These are phyloP conservation scores for Ceratina calcarata DNA, from an alignment of 1,140 invertebrate genomes.

Conservation along the genomic window DNA sequence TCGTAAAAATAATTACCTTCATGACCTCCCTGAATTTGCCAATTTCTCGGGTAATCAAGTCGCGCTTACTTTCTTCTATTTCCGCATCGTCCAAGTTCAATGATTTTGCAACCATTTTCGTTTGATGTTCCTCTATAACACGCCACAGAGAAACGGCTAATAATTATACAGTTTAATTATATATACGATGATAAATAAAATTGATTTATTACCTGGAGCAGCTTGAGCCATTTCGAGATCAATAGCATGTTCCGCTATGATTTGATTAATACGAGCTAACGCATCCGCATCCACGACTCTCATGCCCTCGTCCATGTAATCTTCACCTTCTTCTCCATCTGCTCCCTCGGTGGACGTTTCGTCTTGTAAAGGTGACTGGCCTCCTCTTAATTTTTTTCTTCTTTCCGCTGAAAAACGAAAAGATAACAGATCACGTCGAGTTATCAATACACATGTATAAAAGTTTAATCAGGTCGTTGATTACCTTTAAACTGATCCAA, in stretches of 20 bases:
- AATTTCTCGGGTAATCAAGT: constrained; percentile 97
- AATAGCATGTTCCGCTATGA: constrained; percentile 90
- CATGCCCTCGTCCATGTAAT: constrained; percentile 91
- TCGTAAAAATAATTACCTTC: constrained; percentile 87
- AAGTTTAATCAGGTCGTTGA: background rate
- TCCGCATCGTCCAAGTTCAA: constrained; percentile 89
- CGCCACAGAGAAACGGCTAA: constrained; percentile 31
- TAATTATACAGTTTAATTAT: background rate
- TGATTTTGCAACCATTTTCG: constrained; percentile 82
- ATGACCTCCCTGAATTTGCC: constrained; percentile 98
- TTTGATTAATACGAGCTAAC: constrained; percentile 87
- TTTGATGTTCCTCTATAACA: constrained; percentile 82
- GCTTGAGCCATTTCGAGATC: constrained; percentile 85
- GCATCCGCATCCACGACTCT: constrained; percentile 87
- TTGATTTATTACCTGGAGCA: constrained; percentile 71
- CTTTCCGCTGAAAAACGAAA: constrained; percentile 79
- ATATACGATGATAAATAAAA: background rate
- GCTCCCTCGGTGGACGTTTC: constrained; percentile 80
- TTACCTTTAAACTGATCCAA: constrained; percentile 95
- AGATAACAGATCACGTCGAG: background rate
- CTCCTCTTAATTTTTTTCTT: constrained; percentile 82
- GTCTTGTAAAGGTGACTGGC: constrained; percentile 83
- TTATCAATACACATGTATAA: background rate
- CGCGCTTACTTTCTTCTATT: constrained; percentile 97
- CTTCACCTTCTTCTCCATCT: constrained; percentile 82